A percentile compares a stretch with the other conserved stretches of the same genome.
phyloP scores from a whole-genome alignment of 2,113 vertebrate species.

The Macheiramphus alcinus region DNA sequence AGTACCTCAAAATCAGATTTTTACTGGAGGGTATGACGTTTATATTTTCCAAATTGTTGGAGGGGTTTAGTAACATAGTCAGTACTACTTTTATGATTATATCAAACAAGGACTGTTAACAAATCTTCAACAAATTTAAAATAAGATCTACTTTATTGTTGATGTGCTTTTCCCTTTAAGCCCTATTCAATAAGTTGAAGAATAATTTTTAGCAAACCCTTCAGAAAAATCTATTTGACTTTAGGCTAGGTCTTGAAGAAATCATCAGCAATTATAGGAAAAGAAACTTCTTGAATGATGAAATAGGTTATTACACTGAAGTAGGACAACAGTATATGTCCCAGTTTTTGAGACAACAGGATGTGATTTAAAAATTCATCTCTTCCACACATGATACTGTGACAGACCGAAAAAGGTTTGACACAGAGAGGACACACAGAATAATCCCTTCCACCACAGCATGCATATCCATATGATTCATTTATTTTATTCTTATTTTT shows the following conservation, averaged over 20 bases:
- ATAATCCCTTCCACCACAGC: not conserved
- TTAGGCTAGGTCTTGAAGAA: not conserved
- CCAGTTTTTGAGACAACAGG: not conserved
- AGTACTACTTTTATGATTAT: not conserved
- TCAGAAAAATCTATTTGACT: not conserved
- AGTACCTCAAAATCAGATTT: not conserved
- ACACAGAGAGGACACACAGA: not conserved
- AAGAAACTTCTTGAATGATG: not conserved
- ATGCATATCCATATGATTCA: not conserved
- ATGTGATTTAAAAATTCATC: not conserved
- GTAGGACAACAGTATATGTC: not conserved
- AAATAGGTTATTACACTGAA: not conserved
- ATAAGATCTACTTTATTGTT: not conserved
- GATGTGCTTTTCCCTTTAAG: not conserved
- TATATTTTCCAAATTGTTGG: not conserved
- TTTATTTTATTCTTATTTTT: not conserved
- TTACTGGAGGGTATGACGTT: not conserved
- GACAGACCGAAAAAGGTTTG: not conserved
- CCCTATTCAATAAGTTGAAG: not conserved
- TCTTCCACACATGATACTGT: not conserved
- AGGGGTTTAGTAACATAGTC: not conserved
- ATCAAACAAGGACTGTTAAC: not conserved
- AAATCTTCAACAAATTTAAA: not conserved
- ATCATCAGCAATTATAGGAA: not conserved
- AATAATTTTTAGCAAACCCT: not conserved